Evolutionary conservation across 2,797 vertebrate species (phyloP), one percentile per base, ranked within the genome.

Genomic region (Lerista edwardsae): DNA sequence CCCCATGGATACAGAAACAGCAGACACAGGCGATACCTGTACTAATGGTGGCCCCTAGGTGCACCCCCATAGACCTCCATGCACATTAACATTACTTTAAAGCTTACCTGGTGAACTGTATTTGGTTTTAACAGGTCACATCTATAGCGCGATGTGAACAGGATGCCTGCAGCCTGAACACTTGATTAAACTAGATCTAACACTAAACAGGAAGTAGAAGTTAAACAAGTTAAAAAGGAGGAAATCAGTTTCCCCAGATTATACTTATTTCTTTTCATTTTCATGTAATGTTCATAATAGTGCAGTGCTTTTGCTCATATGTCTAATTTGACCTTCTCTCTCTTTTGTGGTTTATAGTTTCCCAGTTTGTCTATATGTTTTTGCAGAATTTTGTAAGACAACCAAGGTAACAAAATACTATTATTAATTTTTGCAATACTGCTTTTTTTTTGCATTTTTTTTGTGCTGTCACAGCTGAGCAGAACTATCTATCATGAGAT

Each of bases 401-500:
- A 4, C 7, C 1, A 0, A 29, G 51, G 68, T 55, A 3, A 73
- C 61, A 79, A 41, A 64, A 68, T 14, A 23, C 9, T 29, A 12
- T 59, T 29, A 14, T 25, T 41, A 31, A 5, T 29, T 47, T n/a
- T 6, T 29, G 23, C 39, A 31, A 25, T n/a, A 59, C n/a, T 61
- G 10, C 27, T 81, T 7, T 3, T 15, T 41, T 72, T 36, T 59
- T 71, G n/a, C 67, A 19, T 72, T 23, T 1, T 6, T 47, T 80
- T 29, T 92, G 73, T n/a, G 39, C 57, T 39, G 14, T 23, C 19
- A 31, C 17, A 12, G 8, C 21, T 57, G 29, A 29, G 55, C 39
- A 75, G 74, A 84, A 57, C 78, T 72, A 47, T 74, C 79, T 88
- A 75, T 29, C 64, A 29, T 3, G 34, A 25, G 25, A 57, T 41